A percentile compares a stretch with the other conserved stretches of the same genome.
phyloP scores from a whole-genome alignment of 1,140 invertebrate genomes.

The Drosophila seguyi region DNA sequence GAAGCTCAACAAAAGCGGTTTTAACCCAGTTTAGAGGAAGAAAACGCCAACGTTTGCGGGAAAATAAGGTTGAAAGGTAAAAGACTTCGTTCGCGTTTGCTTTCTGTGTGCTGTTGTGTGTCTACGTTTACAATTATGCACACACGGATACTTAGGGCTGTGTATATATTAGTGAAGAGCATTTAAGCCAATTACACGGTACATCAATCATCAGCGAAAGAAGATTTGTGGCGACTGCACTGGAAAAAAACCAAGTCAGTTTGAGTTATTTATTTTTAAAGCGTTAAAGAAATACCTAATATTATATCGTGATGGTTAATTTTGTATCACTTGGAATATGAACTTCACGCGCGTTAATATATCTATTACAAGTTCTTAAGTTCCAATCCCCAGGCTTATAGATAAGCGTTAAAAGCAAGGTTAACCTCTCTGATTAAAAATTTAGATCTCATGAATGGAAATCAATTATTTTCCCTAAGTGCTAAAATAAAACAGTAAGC shows the following conservation, averaged over 20 bases:
- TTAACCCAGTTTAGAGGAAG: constrained; percentile 39
- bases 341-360: no score
- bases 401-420: neutral
- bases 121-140: constrained; percentile 4
- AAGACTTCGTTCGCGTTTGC: constrained; percentile 3
- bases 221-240: constrained; percentile 31
- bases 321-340: no score
- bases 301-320: no score
- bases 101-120: neutral
- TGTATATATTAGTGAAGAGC: constrained; percentile 52
- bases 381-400: neutral
- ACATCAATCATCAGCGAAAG: constrained; percentile 66
- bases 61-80: constrained; percentile 53
- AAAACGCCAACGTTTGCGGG: constrained; percentile 31
- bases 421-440: no score
- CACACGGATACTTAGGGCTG: constrained; percentile 18
- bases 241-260: constrained; percentile 12
- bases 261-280: neutral
- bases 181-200: constrained; percentile 73
- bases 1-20: constrained; percentile 39
- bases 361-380: no score
- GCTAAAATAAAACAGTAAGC: neutral
- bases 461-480: constrained; percentile 2
- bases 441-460: neutral
- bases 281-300: neutral